Evolutionary conservation across 1,140 invertebrate genomes (phyloP), one percentile per base, ranked within the genome.

Genomic region (Drosophila setifemur): DNA sequence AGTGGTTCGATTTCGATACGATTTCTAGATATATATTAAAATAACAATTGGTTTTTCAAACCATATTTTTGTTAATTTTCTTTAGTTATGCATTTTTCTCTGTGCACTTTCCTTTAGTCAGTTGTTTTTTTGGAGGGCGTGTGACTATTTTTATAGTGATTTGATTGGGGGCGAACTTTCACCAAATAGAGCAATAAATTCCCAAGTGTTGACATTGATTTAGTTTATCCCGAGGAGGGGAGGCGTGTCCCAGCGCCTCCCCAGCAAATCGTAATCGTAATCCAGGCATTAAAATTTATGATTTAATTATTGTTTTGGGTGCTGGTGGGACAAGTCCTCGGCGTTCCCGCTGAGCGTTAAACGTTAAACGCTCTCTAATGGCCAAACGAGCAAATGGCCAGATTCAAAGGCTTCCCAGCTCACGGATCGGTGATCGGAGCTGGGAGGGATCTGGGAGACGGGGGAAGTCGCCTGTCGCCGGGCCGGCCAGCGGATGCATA

Each of bases 121-220:
- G 2, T 23, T 8, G 21, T 16, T 26, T 47, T 58, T 44, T 35
- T 40, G 21, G 57, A 42, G 78, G 74, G 81, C 75, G 82, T 86
- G 81, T 61, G 72, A 76, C 45, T 86, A 76, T 81, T 86, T 83
- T 86, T 81, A 85, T 86, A 76, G 47, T 76, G 67, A 72, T 86
- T 79, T 40, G 66, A 86, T 69, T 49, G 33, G 37, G 52, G 25
- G 14, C 31, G 19, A 28, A 52, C 78, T 79, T 57, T 69, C 58
- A 35, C 73, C 72, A 87, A 86, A 86, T 86, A 86, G 61, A 86
- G 81, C 68, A 86, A 86, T 86, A 86, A 86, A 86, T 86, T 87
- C 9, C 16, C 2, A 57, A 73, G 66, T 64, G 64, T 64, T 79
- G 76, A 74, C 64, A 54, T 71, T 70, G 75, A 79, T 79, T 78